These are phyloP conservation scores for Caenorhabditis briggsae DNA, from an alignment of 1,140 invertebrate species.

Conservation along the genomic window DNA sequence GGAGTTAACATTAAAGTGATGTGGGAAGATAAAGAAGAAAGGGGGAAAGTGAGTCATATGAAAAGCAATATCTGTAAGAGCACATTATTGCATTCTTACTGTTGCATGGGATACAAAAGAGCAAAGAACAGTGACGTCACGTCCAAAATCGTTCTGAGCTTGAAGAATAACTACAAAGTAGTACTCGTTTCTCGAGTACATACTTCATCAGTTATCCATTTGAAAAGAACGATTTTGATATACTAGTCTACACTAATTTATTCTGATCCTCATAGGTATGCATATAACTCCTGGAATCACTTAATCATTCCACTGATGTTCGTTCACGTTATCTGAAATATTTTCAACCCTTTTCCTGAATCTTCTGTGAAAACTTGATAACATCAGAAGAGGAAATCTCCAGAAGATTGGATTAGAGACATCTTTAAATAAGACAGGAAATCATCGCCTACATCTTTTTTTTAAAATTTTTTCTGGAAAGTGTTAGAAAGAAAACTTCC, in stretches of 20 bases:
- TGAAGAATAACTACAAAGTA: too few relatives aligned
- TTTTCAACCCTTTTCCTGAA: not conserved
- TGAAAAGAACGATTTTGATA: not conserved
- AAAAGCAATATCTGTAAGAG: too few relatives aligned
- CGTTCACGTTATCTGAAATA: not conserved
- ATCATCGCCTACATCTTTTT: conserved; percentile 10
- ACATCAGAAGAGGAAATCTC: not conserved
- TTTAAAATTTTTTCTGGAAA: not conserved
- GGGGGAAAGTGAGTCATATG: too few relatives aligned
- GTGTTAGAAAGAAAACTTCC: not conserved
- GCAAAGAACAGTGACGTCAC: too few relatives aligned
- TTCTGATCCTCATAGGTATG: not conserved
- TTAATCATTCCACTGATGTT: conserved; percentile 10
- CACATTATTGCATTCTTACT: too few relatives aligned
- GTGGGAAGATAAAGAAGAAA: too few relatives aligned
- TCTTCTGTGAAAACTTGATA: not conserved
- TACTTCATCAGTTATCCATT: too few relatives aligned
- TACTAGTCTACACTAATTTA: not conserved
- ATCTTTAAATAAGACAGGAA: not conserved
- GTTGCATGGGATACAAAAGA: too few relatives aligned
- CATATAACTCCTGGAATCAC: not conserved
- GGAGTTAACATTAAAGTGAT: too few relatives aligned
- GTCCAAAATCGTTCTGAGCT: too few relatives aligned
- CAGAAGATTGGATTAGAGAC: not conserved
- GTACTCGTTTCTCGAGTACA: too few relatives aligned